Conservation (phyloP, 2,797 vertebrate genomes). For the Lagorchestes hirsutus region DNA sequence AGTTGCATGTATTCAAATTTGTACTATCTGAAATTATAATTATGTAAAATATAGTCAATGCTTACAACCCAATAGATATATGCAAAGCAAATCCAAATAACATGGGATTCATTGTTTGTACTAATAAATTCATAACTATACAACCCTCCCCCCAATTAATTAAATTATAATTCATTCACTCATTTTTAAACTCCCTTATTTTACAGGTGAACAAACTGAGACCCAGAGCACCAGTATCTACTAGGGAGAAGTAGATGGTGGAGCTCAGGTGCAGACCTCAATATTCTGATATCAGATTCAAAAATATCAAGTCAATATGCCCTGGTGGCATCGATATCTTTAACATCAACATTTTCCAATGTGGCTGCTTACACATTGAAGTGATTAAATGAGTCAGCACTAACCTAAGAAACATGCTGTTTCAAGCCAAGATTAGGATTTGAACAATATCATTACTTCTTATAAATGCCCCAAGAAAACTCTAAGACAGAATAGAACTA, state of each 20-base stretch:
- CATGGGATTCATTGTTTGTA: not conserved
- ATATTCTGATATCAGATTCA: not conserved
- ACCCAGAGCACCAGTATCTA: not conserved
- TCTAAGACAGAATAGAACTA: conserved; percentile 26
- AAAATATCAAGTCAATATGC: not conserved
- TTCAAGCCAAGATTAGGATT: not conserved
- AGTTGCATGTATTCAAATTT: not conserved
- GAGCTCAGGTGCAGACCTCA: not conserved
- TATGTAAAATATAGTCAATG: not conserved
- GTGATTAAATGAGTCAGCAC: conserved; percentile 22
- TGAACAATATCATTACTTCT: conserved; percentile 9
- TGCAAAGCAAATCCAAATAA: not conserved
- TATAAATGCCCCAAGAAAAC: conserved; percentile 41
- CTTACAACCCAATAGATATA: not conserved
- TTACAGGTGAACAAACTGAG: not conserved
- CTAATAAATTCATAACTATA: not conserved
- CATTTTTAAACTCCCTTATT: not conserved
- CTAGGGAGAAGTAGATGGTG: not conserved
- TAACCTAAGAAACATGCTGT: conserved; percentile 29
- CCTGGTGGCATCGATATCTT: not conserved
- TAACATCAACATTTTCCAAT: not conserved
- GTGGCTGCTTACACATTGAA: conserved; percentile 8
- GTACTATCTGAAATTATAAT: not conserved
- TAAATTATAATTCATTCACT: not conserved
- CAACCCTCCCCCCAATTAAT: not conserved